Evolutionary conservation across 2,888 invertebrate genomes (phyloP), one percentile per base, ranked within the genome.

Genomic region (Endotricha flammealis): DNA sequence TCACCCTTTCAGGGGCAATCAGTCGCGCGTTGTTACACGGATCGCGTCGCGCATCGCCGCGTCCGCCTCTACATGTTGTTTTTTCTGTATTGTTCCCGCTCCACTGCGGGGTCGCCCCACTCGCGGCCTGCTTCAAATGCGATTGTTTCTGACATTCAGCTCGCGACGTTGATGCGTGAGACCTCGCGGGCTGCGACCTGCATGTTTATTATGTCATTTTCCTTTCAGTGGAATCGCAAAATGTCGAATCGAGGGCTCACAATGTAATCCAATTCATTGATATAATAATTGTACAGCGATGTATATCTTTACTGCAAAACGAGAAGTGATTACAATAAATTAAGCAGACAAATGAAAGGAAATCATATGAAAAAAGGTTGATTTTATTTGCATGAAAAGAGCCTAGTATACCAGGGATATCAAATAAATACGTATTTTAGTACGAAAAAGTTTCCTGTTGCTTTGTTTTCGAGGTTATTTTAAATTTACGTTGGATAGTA

Each of bases 1-100:
- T 60, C 58, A 69, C 72, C 75, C 75, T 75, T 76, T 75, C 71
- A 68, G 69, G 57, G 66, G 76, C 74, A 72, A 78, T 80, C 78
- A 73, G 75, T 65, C 75, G 75, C 65, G 65, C 67, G 71, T 64
- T 61, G 77, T 68, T 64, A 66, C 72, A 64, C 57, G 70, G 70
- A 61, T 62, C 59, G 65, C 56, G 62, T 52, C 69, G 57, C 70
- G 72, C 71, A 51, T 64, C 70, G 53, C 74, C 61, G 66, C 63
- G 41, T 46, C 31, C 57, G 51, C 50, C 47, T 50, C 57, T 38
- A 38, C 53, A 37, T 47, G 36, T 47, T 44, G 45, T 57, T 52
- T 53, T 52, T 52, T 38, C 40, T 53, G 46, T 50, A 55, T 61
- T 62, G 58, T 64, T 56, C 57, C 45, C 50, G 46, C 41, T 45